Conservation (phyloP, 2,888 invertebrate genomes). For the Protonemura montana region DNA sequence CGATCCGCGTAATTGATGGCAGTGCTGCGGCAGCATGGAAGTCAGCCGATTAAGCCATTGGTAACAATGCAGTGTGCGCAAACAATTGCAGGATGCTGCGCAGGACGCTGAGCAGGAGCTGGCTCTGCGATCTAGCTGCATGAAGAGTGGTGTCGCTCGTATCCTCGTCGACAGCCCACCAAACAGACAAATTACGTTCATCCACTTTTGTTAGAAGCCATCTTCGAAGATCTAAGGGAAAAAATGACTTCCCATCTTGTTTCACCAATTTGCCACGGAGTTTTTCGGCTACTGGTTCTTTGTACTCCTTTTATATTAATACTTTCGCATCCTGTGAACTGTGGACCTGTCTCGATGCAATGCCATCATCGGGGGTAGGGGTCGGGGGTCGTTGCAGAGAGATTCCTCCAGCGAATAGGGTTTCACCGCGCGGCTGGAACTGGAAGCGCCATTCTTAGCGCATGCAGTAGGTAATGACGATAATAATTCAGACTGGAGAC, state of each 20-base stretch:
- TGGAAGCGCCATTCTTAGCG: too few relatives aligned
- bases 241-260: constrained; percentile 36
- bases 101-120: too few relatives aligned
- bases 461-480: not conserved
- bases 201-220: constrained; percentile 37
- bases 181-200: constrained; percentile 38
- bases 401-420: too few relatives aligned
- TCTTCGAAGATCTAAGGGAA: constrained; percentile 17
- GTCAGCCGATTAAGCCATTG: not conserved
- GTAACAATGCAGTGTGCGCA: not conserved
- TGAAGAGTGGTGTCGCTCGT: not conserved
- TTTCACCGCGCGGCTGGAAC: too few relatives aligned
- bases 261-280: constrained; percentile 36
- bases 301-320: constrained; percentile 33
- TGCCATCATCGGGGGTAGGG: not conserved
- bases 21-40: not conserved
- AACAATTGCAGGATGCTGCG: too few relatives aligned
- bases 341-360: not conserved
- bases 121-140: not conserved
- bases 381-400: too few relatives aligned
- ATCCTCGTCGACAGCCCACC: not conserved
- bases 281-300: constrained; percentile 26
- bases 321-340: constrained; percentile 15
- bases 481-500: not conserved
- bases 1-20: not conserved